phyloP scores from a whole-genome alignment of 2,797 vertebrate genomes.

The Lepus oiostolus region DNA sequence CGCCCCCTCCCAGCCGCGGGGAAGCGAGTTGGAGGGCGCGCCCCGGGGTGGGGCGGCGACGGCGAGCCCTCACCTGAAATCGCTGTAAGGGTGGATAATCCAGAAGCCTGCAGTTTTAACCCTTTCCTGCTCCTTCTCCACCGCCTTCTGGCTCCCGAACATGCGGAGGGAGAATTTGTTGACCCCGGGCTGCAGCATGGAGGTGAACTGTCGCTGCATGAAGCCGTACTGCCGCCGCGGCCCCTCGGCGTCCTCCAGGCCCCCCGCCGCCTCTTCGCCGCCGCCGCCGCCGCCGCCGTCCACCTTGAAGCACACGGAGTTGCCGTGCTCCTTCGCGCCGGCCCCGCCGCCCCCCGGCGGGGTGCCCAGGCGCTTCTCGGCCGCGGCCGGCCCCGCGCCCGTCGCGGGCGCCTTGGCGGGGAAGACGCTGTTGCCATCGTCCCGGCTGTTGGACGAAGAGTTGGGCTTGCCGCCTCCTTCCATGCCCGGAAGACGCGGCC shows the following conservation, averaged over 20 bases:
- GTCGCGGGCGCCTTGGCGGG: slow-evolving; percentile 89
- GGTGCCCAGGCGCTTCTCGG: slow-evolving; percentile 87
- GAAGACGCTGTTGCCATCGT: slow-evolving; percentile 95
- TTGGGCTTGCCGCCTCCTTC: slow-evolving; percentile 93
- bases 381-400: slow-evolving; percentile 83
- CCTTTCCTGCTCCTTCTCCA: slow-evolving; percentile 99
- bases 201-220: slow-evolving; percentile 98
- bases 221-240: slow-evolving; percentile 93
- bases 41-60: slow-evolving; percentile 10
- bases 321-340: slow-evolving; percentile 94
- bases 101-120: slow-evolving; percentile 99
- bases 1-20: background rate
- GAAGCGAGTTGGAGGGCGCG: background rate
- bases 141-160: slow-evolving; percentile 99
- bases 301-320: slow-evolving; percentile 96
- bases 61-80: slow-evolving; percentile 95
- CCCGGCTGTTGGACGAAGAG: slow-evolving; percentile 95
- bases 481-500: slow-evolving; percentile 89
- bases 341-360: slow-evolving; percentile 79
- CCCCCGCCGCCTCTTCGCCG: slow-evolving; percentile 93
- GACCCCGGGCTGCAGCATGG: slow-evolving; percentile 98
- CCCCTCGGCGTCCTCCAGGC: slow-evolving; percentile 94
- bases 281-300: slow-evolving; percentile 89
- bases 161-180: slow-evolving; percentile 99
- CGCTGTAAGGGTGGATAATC: slow-evolving; percentile 99